Percentiles rank a stretch among this genome's conserved stretches.
Evolutionary conservation across 1,140 invertebrate genomes (phyloP).

Genomic region (Eulimnadia texana): DNA sequence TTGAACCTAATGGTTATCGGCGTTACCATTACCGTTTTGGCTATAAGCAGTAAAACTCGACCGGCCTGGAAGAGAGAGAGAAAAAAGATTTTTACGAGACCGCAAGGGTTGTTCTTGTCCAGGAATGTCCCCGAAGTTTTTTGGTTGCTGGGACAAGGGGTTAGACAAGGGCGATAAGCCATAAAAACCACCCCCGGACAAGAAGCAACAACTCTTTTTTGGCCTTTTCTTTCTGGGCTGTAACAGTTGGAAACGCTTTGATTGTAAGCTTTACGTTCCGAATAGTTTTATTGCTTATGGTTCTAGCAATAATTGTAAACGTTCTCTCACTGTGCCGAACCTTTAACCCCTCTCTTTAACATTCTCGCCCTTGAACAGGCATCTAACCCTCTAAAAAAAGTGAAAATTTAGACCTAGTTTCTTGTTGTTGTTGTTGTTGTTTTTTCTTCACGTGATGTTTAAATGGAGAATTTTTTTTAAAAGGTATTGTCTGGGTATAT

Average conservation of each 20-base stretch:
- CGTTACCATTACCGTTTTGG: constrained; percentile 11
- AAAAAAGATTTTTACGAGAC: constrained; percentile 3
- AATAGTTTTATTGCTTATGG: constrained; percentile 11
- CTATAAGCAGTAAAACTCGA: constrained; percentile 11
- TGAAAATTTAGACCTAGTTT: neutral
- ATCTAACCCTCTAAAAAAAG: neutral
- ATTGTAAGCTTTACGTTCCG: neutral
- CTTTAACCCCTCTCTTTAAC: neutral
- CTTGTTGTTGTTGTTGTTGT: neutral
- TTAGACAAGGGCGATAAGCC: neutral
- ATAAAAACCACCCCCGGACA: neutral
- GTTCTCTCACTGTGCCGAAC: neutral
- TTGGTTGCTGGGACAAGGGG: neutral
- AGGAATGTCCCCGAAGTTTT: neutral
- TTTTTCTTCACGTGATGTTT: neutral
- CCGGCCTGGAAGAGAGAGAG: neutral
- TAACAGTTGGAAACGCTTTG: neutral
- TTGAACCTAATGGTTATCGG: constrained; percentile 8
- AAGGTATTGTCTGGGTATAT: neutral
- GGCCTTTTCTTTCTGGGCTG: no score
- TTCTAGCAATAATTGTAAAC: constrained; percentile 8
- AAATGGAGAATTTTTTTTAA: neutral
- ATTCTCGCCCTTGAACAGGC: neutral
- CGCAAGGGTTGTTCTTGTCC: neutral
- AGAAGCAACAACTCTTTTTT: constrained; percentile 9